phyloP scores from a whole-genome alignment of 1,140 invertebrate genomes.

The Pseudoatta argentina region DNA sequence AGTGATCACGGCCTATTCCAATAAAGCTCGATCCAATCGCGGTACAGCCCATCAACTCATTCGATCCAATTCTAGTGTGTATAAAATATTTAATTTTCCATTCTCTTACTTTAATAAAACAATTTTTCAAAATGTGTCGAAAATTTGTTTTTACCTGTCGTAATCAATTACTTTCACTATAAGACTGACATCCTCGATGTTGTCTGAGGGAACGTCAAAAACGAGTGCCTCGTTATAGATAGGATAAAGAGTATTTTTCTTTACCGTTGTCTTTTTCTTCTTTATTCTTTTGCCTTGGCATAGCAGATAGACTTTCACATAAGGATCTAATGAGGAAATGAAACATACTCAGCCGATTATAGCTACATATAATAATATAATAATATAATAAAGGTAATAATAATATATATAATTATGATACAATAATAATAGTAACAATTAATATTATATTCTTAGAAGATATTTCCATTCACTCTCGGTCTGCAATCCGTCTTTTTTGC shows the following conservation, averaged over 20 bases:
- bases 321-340: conserved; percentile 88
- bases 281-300: conserved; percentile 89
- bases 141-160: conserved; percentile 89
- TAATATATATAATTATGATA: background rate
- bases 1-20: conserved; percentile 94
- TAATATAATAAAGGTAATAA: background rate
- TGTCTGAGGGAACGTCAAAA: conserved; percentile 91
- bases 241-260: conserved; percentile 90
- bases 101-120: background rate
- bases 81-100: conserved; percentile 5
- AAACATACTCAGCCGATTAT: background rate
- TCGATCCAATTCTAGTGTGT: conserved; percentile 91
- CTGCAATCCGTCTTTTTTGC: too few species aligned
- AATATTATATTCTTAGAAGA: background rate
- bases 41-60: conserved; percentile 94
- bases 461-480: background rate
- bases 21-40: conserved; percentile 92
- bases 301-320: conserved; percentile 92
- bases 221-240: conserved; percentile 93
- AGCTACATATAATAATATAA: background rate
- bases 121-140: background rate
- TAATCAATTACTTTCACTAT: conserved; percentile 96
- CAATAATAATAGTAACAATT: conserved; percentile 41
- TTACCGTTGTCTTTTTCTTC: conserved; percentile 92
- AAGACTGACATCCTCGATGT: conserved; percentile 94